Percentiles rank a stretch among this genome's conserved stretches.
phyloP scores from a whole-genome alignment of 2,888 invertebrate species.

The Trachelus troglodyta region DNA sequence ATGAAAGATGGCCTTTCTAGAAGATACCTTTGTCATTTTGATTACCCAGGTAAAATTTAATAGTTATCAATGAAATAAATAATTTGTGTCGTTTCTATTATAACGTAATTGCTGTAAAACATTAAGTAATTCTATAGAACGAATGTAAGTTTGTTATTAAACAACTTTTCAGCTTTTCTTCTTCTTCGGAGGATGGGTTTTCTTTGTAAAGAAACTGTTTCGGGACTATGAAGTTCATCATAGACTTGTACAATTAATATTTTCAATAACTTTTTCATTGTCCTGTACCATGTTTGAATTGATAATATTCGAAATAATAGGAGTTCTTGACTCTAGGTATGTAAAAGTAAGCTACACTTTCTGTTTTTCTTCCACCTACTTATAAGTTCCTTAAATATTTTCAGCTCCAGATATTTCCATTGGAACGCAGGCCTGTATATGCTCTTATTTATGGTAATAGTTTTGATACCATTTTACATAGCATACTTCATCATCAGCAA shows the following conservation, averaged over 20 bases:
- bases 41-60: conserved; percentile 77
- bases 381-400: not conserved
- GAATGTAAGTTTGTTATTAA: conserved; percentile 7
- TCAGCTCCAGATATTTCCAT: conserved; percentile 90
- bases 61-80: not conserved
- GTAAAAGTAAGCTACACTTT: conserved; percentile 14
- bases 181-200: conserved; percentile 97
- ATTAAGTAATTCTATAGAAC: conserved; percentile 12
- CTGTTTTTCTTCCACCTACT: conserved; percentile 12
- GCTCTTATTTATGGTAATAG: conserved; percentile 93
- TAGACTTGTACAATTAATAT: conserved; percentile 92
- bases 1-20: conserved; percentile 80
- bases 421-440: conserved; percentile 95
- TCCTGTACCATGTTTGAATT: conserved; percentile 99
- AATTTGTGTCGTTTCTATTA: not conserved
- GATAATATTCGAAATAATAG: conserved; percentile 99
- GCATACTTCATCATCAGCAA: conserved; percentile 94
- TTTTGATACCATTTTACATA: conserved; percentile 96
- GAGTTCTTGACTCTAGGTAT: conserved; percentile 90
- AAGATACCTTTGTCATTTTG: conserved; percentile 85
- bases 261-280: conserved; percentile 94
- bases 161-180: conserved; percentile 80
- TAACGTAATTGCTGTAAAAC: not conserved
- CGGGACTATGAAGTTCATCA: conserved; percentile 98
- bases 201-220: conserved; percentile 97